Conservation (phyloP, 2,113 vertebrate species). For the Cololabis saira region DNA sequence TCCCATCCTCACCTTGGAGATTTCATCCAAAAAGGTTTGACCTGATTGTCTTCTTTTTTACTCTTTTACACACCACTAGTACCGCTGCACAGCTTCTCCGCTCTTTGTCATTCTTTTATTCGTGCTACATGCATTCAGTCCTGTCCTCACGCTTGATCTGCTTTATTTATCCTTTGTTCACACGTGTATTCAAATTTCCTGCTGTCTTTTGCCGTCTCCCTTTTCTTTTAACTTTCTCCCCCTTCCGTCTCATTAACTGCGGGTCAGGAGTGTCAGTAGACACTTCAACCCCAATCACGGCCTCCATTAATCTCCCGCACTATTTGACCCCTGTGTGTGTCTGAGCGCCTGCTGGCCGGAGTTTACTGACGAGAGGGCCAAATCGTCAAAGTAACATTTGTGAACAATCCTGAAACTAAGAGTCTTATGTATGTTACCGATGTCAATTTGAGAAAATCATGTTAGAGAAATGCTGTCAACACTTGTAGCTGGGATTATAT, state of each 20-base stretch:
- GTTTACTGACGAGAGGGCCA: conserved; percentile 40
- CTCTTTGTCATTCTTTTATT: conserved; percentile 14
- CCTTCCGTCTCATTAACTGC: conserved; percentile 57
- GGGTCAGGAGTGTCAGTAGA: conserved; percentile 72
- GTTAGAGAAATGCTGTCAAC: too few species aligned
- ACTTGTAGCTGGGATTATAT: too few species aligned
- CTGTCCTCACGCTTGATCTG: conserved; percentile 1
- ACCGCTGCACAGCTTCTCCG: neutral
- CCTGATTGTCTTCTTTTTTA: neutral
- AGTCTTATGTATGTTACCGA: too few species aligned
- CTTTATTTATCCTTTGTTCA: conserved; percentile 9
- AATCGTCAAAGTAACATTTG: conserved; percentile 12
- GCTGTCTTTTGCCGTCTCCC: conserved; percentile 12
- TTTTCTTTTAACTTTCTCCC: conserved; percentile 17
- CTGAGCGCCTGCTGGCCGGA: conserved; percentile 5
- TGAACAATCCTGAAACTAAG: conserved; percentile 4
- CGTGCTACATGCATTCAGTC: neutral
- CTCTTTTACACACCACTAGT: neutral
- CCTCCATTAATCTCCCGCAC: conserved; percentile 65
- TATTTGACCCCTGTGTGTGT: conserved; percentile 44
- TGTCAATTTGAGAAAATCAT: too few species aligned
- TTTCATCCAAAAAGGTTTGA: conserved; percentile 95
- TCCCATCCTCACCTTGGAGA: conserved; percentile 88
- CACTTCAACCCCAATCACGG: conserved; percentile 71
- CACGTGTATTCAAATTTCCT: conserved; percentile 9